Base-by-base conservation (phyloP, 2,888 invertebrate genomes). In the Sympetrum striolatum region DNA sequence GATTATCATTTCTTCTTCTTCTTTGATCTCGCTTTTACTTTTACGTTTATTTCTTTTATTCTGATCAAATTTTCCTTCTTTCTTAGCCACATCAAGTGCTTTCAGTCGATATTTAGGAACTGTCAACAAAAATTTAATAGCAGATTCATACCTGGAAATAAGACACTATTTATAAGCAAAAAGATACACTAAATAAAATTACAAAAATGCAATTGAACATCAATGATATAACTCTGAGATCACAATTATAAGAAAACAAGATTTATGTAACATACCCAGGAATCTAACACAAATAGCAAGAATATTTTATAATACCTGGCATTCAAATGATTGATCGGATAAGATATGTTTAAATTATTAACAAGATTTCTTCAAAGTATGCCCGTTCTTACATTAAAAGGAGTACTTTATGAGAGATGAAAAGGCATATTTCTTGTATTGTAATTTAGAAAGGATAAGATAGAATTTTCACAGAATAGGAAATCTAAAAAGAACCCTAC, bases 41-140 rank as follows among this genome's bases (percentile, higher is more conserved):
- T 95, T 95, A 58, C 93, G 91, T 92, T 93, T 91, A 94, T 95
- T 94, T 92, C 95, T 95, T 91, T 94, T 94, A 92, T 95, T 95
- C 91, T 94, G 93, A 58, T 93, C 93, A 31, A 95, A 92, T 90
- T 96, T 93, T 91, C 96, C 95, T 92, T 96, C 95, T 91, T 95
- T 94, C 93, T 95, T 94, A 92, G 96, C 94, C 93, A 96, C 92
- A 94, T 96, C 95, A 90, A 94, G 93, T 3, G 98, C 98, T 93
- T 96, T 96, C 93, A 96, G 96, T 91, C 98, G 95, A 94, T 98
- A 98, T 93, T 98, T 98, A 91, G 98, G 98, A 91, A 98, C 96
- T 39, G 97, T 96, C 93, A 97, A 96, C 92, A 98, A 96, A 93
- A 98, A 98, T 93, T 96, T 97, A 73, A 99, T 97, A 48, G 98